Evolutionary conservation across 2,797 vertebrate species (phyloP), one percentile per base, ranked within the genome.

Genomic region (Periophthalmus magnuspinnatus): DNA sequence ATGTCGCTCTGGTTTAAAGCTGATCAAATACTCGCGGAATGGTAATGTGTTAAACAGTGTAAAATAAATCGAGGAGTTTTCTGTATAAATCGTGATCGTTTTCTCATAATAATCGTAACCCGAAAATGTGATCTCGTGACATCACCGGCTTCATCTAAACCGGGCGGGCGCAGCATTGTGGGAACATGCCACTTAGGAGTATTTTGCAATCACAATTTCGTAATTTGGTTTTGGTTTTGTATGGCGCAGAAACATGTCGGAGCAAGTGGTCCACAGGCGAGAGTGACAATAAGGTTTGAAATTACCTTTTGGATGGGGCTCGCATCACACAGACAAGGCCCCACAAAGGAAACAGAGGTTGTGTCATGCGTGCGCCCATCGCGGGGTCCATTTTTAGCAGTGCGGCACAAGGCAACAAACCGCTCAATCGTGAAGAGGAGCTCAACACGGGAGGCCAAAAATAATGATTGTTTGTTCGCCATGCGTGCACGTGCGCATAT

Each of bases 391-490:
- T 76, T 87, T 86, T 87, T 82, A 85, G 84, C 81, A 1, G 52
- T 68, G 21, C 67, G 1, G 59, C 73, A 64, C 78, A 72, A 36
- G 5, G 75, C 78, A 68, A 68, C 75, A 62, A 81, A 77, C 36
- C 36, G 55, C 76, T 83, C 82, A 55, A 33, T 78, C 68, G 57
- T 75, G 74, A 78, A 69, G 74, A 67, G 71, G 70, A 73, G 81
- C 77, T 83, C 78, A 75, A 71, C 83, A 79, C 61, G 54, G 79
- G 80, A 85, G 76, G 74, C 81, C 85, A 85, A 84, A 89, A 88
- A 85, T 88, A 89, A 86, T 86, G 84, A 86, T 57, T 83, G 86
- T 90, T 91, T 87, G 84, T 87, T 78, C 65, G 11, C 86, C 79
- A 74, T 62, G 83, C 77, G 28, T 80, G 81, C 90, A 89, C 86